Evolutionary conservation across 2,113 vertebrate genomes (phyloP).

Genomic region (Apus apus): DNA sequence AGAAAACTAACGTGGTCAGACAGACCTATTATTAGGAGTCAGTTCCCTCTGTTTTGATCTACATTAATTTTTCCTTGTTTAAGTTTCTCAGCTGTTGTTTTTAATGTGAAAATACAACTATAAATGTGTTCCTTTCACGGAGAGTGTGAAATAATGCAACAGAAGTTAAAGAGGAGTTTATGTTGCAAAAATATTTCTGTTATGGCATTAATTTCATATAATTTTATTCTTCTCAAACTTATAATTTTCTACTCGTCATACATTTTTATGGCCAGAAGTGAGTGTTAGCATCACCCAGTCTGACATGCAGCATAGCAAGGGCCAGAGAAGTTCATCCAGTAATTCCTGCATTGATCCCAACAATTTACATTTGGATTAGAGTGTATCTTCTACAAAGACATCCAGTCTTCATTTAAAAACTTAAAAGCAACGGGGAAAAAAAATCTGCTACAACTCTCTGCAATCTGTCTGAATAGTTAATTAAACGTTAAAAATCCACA

Average conservation of each 20-base stretch:
- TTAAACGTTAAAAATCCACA: constrained; percentile 22
- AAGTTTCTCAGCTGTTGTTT: not conserved
- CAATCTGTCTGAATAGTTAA: constrained; percentile 4
- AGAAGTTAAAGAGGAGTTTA: constrained; percentile 40
- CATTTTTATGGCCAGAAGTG: constrained; percentile 62
- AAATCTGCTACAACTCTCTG: not conserved
- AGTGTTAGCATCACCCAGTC: constrained; percentile 60
- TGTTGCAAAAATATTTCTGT: constrained; percentile 59
- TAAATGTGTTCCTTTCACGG: constrained; percentile 1
- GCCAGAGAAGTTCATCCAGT: constrained; percentile 65
- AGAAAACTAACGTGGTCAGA: not conserved
- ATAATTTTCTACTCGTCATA: constrained; percentile 58
- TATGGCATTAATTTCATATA: constrained; percentile 60
- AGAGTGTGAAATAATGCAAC: constrained; percentile 9
- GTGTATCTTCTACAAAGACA: constrained; percentile 21
- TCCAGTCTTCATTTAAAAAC: constrained; percentile 30
- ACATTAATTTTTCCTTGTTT: not conserved
- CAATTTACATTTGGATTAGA: constrained; percentile 64
- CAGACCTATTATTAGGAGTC: not conserved
- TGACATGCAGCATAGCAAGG: constrained; percentile 61
- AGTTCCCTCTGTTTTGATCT: not conserved
- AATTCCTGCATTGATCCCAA: constrained; percentile 63
- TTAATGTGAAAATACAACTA: not conserved
- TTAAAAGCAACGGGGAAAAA: constrained; percentile 25
- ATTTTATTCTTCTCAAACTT: constrained; percentile 65